Conservation (phyloP, 2,888 invertebrate genomes). For the Entomobrya proxima region DNA sequence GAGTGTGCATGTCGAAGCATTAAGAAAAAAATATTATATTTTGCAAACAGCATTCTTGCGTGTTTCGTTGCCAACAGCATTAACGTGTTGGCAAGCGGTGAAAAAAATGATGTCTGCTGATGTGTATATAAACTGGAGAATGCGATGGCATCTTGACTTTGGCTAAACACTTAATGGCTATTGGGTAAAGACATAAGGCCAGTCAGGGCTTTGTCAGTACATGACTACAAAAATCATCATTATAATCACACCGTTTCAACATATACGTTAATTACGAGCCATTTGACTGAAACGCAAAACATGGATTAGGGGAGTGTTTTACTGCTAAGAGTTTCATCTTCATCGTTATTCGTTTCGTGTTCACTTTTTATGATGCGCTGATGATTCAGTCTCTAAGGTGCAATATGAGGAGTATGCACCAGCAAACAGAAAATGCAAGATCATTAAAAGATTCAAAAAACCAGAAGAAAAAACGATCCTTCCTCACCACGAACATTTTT, state of each 20-base stretch:
- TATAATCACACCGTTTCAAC: neutral
- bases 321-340: neutral
- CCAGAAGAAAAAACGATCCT: neutral
- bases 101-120: slow-evolving; percentile 4
- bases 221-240: too few species aligned
- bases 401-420: neutral
- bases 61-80: slow-evolving; percentile 6
- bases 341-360: neutral
- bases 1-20: neutral
- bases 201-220: neutral
- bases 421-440: neutral
- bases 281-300: slow-evolving; percentile 11
- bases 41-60: slow-evolving; percentile 17
- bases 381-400: neutral
- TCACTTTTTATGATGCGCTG: neutral
- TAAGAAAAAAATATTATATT: neutral
- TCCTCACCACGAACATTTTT: neutral
- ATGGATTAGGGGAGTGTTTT: slow-evolving; percentile 1
- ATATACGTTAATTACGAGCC: slow-evolving; percentile 4
- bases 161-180: too few species aligned
- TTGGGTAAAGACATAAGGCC: neutral
- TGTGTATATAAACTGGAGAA: slow-evolving; percentile 31
- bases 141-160: too few species aligned
- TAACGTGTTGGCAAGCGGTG: neutral
- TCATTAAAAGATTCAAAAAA: neutral